Base-by-base conservation (phyloP, 1,140 invertebrate genomes). In the Akabosia matsudoensis region DNA sequence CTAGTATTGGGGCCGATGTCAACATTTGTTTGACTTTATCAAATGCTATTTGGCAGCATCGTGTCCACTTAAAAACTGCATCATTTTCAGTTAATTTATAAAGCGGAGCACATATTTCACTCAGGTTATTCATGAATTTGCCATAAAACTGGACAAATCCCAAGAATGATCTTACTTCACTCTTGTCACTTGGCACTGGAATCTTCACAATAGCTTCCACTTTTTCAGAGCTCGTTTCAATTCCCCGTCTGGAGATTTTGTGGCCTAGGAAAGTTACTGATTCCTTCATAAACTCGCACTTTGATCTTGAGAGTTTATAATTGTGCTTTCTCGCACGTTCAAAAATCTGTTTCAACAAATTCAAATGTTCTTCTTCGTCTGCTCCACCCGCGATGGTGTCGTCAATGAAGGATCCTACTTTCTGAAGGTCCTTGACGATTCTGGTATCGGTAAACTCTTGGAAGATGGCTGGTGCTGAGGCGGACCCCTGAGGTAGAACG, bases 231-330 rank as follows among this genome's bases (percentile, higher is more conserved):
- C 85, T 84, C 37, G 83, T 77, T 67, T 79, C 77, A 10, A 87
- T 75, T 10, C 86, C 86, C 16, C 84, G 75, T 33, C 67, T 70
- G 24, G 81, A 79, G 1, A 87, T 79, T 24, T 83, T 80, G 64
- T 85, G 83, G 3, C 85, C 86, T 18, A 85, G 73, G 80, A 84
- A 86, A 64, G 79, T 52, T 85, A 77, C 0, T 83, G 84, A 52
- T n/a, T 52, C n/a, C 45, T 52, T n/a, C 13, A 52, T 13, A n/a
- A 52, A 52, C 45, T 14, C 13, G n/a, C 45, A 52, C 45, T 52
- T 52, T 13, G 13, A 14, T 13, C 13, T 14, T 52, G 45, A 52
- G 51, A 80, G 72, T 26, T 71, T 80, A 1, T 82, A 77, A 28
- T 80, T 81, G 31, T 30, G 37, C 22, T 75, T 31, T 56, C 76